A percentile compares a stretch with the other conserved stretches of the same genome.
phyloP scores from a whole-genome alignment of 1,140 invertebrate genomes.

The Macrobrachium rosenbergii region DNA sequence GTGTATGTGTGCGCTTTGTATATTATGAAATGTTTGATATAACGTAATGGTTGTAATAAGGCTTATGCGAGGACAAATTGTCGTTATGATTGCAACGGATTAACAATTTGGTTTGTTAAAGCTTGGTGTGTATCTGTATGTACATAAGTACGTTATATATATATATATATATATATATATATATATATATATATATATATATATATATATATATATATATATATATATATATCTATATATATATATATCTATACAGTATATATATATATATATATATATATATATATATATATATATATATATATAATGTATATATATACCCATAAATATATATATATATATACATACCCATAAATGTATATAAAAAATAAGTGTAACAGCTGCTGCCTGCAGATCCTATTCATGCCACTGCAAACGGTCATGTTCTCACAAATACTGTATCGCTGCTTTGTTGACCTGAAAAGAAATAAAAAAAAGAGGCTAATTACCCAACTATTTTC shows the following conservation, averaged over 20 bases:
- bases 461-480: too few relatives aligned
- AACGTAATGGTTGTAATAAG: too few relatives aligned
- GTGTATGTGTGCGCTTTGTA: background rate
- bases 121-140: background rate
- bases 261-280: conserved; percentile 10
- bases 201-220: conserved; percentile 13
- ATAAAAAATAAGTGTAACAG: background rate
- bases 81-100: too few relatives aligned
- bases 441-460: too few relatives aligned
- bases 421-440: too few relatives aligned
- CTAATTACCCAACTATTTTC: too few relatives aligned
- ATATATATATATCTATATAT: conserved; percentile 10
- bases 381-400: too few relatives aligned
- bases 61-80: too few relatives aligned
- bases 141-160: background rate
- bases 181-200: conserved; percentile 26
- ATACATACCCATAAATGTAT: background rate
- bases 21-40: too few relatives aligned
- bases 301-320: conserved; percentile 3
- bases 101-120: too few relatives aligned
- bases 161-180: conserved; percentile 1
- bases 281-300: conserved; percentile 10
- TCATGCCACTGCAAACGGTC: too few relatives aligned
- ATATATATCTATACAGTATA: conserved; percentile 25
- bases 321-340: background rate